Evolutionary conservation across 2,797 vertebrate species (phyloP).

Genomic region (Pipistrellus kuhlii): DNA sequence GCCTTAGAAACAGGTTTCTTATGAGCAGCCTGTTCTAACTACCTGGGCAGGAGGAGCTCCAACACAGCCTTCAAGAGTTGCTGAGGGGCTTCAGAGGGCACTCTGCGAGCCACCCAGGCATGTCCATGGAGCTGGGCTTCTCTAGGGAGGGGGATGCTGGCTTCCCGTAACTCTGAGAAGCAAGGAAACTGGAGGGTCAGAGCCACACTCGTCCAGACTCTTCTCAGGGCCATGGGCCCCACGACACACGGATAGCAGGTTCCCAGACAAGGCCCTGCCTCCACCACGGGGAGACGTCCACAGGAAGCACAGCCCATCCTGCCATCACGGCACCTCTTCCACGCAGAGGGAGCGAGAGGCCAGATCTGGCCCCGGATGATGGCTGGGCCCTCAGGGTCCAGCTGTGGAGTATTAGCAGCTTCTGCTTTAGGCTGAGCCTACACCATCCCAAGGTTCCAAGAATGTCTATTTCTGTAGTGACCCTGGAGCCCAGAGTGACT

Average conservation of each 20-base stretch:
- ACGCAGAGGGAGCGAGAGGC: background rate
- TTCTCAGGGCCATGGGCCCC: background rate
- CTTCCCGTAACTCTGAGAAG: background rate
- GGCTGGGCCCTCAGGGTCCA: background rate
- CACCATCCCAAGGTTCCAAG: background rate
- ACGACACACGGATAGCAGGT: background rate
- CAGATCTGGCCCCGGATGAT: accelerated
- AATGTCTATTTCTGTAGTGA: background rate
- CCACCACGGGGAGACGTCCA: background rate
- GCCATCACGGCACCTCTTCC: accelerated
- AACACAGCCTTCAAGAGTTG: background rate
- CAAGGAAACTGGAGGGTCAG: background rate
- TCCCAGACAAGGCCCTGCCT: background rate
- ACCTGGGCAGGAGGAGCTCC: background rate
- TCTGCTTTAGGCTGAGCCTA: slow-evolving; percentile 4
- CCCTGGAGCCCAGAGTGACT: background rate
- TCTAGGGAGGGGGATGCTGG: no score
- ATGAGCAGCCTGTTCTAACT: background rate
- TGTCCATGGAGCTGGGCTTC: background rate
- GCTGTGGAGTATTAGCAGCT: background rate
- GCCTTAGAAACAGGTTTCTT: background rate
- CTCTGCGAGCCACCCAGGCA: background rate
- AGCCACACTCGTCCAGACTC: accelerated
- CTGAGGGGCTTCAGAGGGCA: background rate
- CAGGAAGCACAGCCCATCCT: background rate